Conservation (phyloP, 2,888 invertebrate species). For the Galeruca laticollis region DNA sequence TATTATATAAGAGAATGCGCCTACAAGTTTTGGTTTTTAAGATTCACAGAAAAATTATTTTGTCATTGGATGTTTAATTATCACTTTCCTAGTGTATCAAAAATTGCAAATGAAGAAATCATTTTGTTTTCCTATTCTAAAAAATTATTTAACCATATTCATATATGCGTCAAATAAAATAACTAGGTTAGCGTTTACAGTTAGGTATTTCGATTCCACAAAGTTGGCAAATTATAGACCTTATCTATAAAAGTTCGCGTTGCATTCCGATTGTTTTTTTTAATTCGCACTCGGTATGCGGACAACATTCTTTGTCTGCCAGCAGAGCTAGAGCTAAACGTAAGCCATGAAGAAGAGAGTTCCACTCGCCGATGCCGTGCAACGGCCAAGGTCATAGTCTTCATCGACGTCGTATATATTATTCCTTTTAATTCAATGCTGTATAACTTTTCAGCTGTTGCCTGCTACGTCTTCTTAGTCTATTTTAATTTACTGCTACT, state of each 20-base stretch:
- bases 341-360: slow-evolving; percentile 1
- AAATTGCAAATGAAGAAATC: no score
- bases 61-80: no score
- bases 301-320: slow-evolving; percentile 22
- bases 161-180: no score
- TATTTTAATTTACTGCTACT: slow-evolving; percentile 12
- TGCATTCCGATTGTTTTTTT: neutral
- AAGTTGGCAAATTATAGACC: neutral
- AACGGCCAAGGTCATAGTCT: slow-evolving; percentile 21
- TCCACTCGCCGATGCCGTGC: slow-evolving; percentile 13
- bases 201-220: neutral
- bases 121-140: no score
- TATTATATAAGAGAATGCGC: no score
- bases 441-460: slow-evolving; percentile 16
- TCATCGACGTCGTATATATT: slow-evolving; percentile 11
- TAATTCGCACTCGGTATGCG: slow-evolving; percentile 10
- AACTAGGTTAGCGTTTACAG: neutral
- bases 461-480: slow-evolving; percentile 13
- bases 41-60: no score
- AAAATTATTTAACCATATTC: no score
- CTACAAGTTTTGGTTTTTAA: no score
- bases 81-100: no score
- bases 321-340: neutral
- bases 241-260: slow-evolving; percentile 4
- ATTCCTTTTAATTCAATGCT: neutral